phyloP scores from a whole-genome alignment of 2,113 vertebrate genomes.

The Bujurquina vittata region DNA sequence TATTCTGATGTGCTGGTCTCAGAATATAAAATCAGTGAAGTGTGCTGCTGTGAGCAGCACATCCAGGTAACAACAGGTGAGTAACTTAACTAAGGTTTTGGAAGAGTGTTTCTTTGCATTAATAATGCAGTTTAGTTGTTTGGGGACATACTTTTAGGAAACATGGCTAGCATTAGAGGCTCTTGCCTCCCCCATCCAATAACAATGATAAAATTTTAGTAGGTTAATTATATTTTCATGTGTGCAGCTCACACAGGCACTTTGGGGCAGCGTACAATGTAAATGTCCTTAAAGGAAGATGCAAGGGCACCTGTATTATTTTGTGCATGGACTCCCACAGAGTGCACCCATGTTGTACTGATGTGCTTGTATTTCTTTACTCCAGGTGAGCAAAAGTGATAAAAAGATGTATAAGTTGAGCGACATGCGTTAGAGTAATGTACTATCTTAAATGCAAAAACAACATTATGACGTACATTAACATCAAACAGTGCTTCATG shows the following conservation, averaged over 20 bases:
- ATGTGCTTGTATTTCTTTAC: background rate
- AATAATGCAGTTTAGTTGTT: background rate
- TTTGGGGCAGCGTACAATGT: background rate
- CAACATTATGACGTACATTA: background rate
- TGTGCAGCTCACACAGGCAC: background rate
- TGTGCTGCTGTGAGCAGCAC: background rate
- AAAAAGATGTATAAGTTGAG: background rate
- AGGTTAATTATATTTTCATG: background rate
- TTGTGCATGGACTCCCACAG: background rate
- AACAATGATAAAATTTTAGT: background rate
- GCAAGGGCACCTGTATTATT: background rate
- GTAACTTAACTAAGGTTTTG: background rate
- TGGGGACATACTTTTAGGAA: background rate
- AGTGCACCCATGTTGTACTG: background rate
- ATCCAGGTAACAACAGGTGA: background rate
- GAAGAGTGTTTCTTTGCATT: background rate
- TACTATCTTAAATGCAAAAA: background rate
- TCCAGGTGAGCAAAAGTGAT: background rate
- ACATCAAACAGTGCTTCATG: background rate
- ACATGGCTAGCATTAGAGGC: background rate
- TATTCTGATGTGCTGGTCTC: background rate
- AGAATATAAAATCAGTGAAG: slow-evolving; percentile 6
- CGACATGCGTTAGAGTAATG: background rate
- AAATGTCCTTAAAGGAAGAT: no score
- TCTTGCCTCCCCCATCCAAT: background rate